Evolutionary conservation across 2,113 vertebrate genomes (phyloP).

Genomic region (Ciconia boyciana): DNA sequence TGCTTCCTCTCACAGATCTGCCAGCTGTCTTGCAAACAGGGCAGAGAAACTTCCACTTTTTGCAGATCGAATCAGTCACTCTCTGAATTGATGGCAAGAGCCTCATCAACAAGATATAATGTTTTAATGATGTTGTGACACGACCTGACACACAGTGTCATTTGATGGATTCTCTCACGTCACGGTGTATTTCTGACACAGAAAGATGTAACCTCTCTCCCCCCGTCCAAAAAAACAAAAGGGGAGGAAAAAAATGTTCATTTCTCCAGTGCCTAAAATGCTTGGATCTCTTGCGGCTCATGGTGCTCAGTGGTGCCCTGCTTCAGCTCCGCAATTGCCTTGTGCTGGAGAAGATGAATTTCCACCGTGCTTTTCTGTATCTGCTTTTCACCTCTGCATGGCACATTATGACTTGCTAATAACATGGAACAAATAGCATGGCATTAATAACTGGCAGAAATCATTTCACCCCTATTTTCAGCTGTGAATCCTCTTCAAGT

Average conservation of each 20-base stretch:
- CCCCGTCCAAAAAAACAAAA: not conserved
- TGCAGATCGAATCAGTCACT: conserved; percentile 74
- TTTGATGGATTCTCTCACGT: conserved; percentile 73
- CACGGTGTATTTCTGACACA: conserved; percentile 67
- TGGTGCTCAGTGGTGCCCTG: not conserved
- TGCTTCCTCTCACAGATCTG: conserved; percentile 43
- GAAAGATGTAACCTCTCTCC: conserved; percentile 38
- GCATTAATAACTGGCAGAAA: not conserved
- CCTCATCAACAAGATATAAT: conserved; percentile 77
- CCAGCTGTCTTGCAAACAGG: conserved; percentile 65
- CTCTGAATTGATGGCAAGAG: conserved; percentile 73
- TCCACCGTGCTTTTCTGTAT: not conserved
- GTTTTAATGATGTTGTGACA: conserved; percentile 83
- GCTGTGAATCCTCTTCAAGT: not conserved
- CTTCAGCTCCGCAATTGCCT: not conserved
- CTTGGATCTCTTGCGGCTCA: not conserved
- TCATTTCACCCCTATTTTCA: conserved; percentile 8
- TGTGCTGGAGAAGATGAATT: not conserved
- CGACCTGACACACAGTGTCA: conserved; percentile 75
- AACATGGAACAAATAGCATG: not conserved
- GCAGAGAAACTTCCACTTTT: conserved; percentile 71
- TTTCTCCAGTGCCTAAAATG: not conserved
- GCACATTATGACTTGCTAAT: conserved; percentile 15
- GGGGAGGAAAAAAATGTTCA: not conserved
- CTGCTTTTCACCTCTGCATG: conserved; percentile 21